Evolutionary conservation across 2,888 invertebrate species (phyloP).

Genomic region (Catocala fraxini): DNA sequence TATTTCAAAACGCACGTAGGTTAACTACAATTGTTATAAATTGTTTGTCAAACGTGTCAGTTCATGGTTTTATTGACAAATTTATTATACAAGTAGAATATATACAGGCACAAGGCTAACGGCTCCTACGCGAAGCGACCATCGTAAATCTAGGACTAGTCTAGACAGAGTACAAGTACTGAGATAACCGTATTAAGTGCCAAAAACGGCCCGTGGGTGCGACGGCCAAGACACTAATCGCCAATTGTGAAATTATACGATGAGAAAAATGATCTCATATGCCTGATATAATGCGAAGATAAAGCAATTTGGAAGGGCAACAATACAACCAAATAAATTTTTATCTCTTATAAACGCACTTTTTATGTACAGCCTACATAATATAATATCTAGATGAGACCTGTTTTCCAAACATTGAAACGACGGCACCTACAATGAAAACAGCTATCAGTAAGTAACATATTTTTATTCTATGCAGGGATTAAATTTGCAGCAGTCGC

Average conservation of each 20-base stretch:
- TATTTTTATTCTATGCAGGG: no score
- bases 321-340: no score
- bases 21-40: slow-evolving; percentile 58
- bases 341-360: no score
- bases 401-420: no score
- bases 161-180: slow-evolving; percentile 57
- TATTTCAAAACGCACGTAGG: slow-evolving; percentile 54
- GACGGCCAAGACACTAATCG: slow-evolving; percentile 44
- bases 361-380: no score
- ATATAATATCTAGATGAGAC: no score
- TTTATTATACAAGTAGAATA: slow-evolving; percentile 66
- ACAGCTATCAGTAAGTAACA: no score
- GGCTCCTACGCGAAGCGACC: slow-evolving; percentile 79
- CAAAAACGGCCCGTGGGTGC: slow-evolving; percentile 65
- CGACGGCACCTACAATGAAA: no score
- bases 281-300: neutral
- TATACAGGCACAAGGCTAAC: slow-evolving; percentile 76
- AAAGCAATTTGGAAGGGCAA: no score
- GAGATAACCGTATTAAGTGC: slow-evolving; percentile 61
- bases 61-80: slow-evolving; percentile 63
- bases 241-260: slow-evolving; percentile 36
- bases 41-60: slow-evolving; percentile 70
- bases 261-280: slow-evolving; percentile 6
- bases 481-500: no score
- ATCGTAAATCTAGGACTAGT: slow-evolving; percentile 77